These are phyloP conservation scores for Volucella bombylans DNA, from an alignment of 2,888 invertebrate species.

Conservation along the genomic window DNA sequence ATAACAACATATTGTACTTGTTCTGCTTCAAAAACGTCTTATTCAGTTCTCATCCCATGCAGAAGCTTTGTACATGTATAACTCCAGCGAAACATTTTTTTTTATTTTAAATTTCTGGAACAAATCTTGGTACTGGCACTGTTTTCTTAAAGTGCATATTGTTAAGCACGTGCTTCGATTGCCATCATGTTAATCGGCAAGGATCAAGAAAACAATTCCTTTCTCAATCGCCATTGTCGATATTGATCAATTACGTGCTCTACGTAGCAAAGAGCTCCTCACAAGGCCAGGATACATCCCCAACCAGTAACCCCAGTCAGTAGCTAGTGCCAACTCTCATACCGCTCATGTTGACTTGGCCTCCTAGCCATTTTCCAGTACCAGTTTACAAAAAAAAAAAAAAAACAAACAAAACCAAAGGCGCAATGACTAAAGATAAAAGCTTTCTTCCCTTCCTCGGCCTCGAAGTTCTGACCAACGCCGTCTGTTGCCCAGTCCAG, in stretches of 20 bases:
- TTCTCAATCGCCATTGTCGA: constrained; percentile 6
- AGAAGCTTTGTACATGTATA: too few relatives aligned
- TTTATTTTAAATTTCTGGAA: too few relatives aligned
- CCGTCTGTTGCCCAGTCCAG: constrained; percentile 1
- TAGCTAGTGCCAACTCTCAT: background rate
- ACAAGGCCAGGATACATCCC: background rate
- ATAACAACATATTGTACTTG: too few relatives aligned
- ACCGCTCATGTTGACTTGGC: background rate
- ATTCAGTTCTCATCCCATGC: too few relatives aligned
- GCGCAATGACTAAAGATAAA: background rate
- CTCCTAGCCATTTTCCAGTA: background rate
- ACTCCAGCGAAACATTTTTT: too few relatives aligned
- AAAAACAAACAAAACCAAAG: background rate
- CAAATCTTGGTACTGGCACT: too few relatives aligned
- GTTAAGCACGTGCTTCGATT: constrained; percentile 27
- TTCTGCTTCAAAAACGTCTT: too few relatives aligned
- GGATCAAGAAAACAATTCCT: constrained; percentile 27
- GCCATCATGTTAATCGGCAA: background rate
- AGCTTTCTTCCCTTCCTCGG: background rate
- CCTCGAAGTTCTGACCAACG: background rate
- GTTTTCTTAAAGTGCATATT: background rate
- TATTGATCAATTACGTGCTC: constrained; percentile 32
- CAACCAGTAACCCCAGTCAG: background rate
- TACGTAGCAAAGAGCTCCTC: background rate
- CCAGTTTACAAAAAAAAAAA: background rate